phyloP scores from a whole-genome alignment of 2,797 vertebrate species.

The Aeoliscus strigatus region DNA sequence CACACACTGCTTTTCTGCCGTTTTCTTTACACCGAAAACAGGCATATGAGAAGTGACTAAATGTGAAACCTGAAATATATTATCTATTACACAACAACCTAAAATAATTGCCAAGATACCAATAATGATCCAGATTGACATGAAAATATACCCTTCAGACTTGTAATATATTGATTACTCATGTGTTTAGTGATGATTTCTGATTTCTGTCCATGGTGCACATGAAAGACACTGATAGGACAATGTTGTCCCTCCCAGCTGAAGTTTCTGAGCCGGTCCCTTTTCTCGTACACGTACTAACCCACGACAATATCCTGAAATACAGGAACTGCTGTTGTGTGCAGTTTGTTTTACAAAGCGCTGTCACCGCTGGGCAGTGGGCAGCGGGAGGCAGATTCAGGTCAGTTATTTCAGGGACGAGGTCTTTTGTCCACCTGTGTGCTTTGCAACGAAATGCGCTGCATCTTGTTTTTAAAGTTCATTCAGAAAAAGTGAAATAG shows the following conservation, averaged over 20 bases:
- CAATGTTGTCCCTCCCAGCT: constrained; percentile 16
- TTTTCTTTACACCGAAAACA: neutral
- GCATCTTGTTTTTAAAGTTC: neutral
- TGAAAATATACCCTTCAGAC: no score
- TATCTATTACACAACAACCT: no score
- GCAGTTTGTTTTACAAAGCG: constrained; percentile 39
- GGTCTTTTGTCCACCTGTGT: constrained; percentile 36
- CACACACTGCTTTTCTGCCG: neutral
- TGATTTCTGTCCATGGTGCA: constrained; percentile 11
- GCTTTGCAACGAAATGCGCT: constrained; percentile 7
- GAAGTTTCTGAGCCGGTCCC: constrained; percentile 20
- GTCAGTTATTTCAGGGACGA: constrained; percentile 46
- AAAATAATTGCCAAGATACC: no score
- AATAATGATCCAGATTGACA: no score
- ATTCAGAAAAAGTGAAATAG: no score
- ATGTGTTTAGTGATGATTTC: no score
- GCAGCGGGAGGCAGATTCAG: constrained; percentile 41
- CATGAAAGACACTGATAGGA: constrained; percentile 22
- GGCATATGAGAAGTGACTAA: neutral
- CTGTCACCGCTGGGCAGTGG: constrained; percentile 30
- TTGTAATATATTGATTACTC: no score
- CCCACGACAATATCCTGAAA: constrained; percentile 40
- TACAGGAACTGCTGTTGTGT: constrained; percentile 39
- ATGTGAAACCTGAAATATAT: no score
- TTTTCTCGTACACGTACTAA: constrained; percentile 24